Percentiles rank a stretch among this genome's conserved stretches.
phyloP scores from a whole-genome alignment of 2,797 vertebrate genomes.

The Onychomys arenicola region DNA sequence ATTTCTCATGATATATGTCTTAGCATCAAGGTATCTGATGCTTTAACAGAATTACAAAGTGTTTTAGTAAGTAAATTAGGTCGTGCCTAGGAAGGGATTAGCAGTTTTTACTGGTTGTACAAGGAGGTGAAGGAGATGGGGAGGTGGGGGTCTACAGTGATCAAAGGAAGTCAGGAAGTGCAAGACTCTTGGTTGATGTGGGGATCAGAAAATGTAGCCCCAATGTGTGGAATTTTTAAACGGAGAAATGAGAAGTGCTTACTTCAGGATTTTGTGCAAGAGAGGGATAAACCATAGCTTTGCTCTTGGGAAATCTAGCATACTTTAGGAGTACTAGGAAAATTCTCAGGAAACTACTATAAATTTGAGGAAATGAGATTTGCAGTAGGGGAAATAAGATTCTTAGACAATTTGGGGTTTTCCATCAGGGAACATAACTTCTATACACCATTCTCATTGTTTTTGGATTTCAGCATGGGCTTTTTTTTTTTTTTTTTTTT shows the following conservation, averaged over 20 bases:
- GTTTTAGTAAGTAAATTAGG: background rate
- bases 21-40: conserved; percentile 18
- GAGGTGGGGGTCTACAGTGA: background rate
- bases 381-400: background rate
- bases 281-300: conserved; percentile 16
- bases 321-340: background rate
- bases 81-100: background rate
- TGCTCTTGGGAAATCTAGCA: background rate
- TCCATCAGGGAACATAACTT: background rate
- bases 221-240: background rate
- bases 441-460: background rate
- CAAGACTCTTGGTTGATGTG: background rate
- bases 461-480: background rate
- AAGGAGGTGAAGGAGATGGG: background rate
- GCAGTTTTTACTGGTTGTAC: background rate
- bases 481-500: too few relatives aligned
- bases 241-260: conserved; percentile 30
- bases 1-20: background rate
- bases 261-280: background rate
- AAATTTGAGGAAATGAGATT: conserved; percentile 39
- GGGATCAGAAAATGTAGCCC: background rate
- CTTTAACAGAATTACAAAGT: background rate
- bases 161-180: background rate
- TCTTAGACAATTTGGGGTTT: background rate
- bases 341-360: background rate